These are phyloP conservation scores for Sebastes itinus DNA, from an alignment of 2,797 vertebrate species.

Conservation along the genomic window DNA sequence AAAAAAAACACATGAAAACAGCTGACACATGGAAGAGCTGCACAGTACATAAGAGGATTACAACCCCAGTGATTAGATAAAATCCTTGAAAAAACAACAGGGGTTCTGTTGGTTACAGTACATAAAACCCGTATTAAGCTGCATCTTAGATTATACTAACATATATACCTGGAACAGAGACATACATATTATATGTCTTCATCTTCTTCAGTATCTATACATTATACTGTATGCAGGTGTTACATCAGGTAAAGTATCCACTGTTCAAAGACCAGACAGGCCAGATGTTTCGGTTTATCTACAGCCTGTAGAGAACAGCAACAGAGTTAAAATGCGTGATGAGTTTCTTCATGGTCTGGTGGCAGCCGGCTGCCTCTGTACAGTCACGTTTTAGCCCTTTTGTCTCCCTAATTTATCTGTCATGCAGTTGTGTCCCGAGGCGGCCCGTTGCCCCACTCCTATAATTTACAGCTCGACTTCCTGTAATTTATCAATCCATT, in stretches of 20 bases:
- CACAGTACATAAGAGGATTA: constrained; percentile 8
- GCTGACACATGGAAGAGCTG: neutral
- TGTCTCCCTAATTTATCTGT: constrained; percentile 55
- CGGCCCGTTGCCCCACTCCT: constrained; percentile 11
- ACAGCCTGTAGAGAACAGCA: constrained; percentile 39
- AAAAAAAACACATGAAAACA: neutral
- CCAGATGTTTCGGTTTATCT: constrained; percentile 57
- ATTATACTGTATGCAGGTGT: constrained; percentile 1
- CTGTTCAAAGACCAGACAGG: constrained; percentile 31
- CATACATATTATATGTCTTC: neutral
- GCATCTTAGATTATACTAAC: neutral
- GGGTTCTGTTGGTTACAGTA: neutral
- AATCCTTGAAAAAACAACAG: constrained; percentile 3
- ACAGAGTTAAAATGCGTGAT: constrained; percentile 44
- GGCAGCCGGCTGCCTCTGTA: constrained; percentile 23
- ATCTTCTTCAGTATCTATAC: neutral
- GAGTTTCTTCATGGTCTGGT: constrained; percentile 52
- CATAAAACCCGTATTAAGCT: neutral
- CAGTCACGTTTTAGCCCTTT: constrained; percentile 35
- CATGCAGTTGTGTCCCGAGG: constrained; percentile 31
- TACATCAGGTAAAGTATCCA: constrained; percentile 9
- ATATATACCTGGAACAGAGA: neutral
- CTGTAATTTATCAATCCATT: constrained; percentile 36
- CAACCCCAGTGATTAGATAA: neutral
- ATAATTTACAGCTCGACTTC: constrained; percentile 41